Base-by-base conservation (phyloP, 30 jellyfish, hydroid and myxozoan species). In the Cassiopea xamachana region DNA sequence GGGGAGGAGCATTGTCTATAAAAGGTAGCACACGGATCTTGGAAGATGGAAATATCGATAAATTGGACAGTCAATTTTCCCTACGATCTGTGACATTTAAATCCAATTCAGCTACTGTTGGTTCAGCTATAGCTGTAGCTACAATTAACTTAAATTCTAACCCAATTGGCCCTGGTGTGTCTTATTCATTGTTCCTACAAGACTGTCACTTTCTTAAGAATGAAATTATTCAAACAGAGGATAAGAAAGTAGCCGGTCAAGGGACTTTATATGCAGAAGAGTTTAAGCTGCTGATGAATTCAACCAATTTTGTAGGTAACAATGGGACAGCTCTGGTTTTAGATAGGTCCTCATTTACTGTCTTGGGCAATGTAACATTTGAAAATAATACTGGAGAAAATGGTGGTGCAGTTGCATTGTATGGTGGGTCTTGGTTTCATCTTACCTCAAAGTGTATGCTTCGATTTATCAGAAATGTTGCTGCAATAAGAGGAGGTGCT, bases 1-100 rank as follows among this genome's bases (percentile, higher is more conserved):
- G 97, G 97, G 98, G 98, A 2, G 98, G 98, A 71, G 98, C 84
- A 14, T 84, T 94, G 17, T 94, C 98, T 4, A 68, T 89, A 16
- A 76, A 93, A 55, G 97, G 89, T 6, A 71, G 84, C 19, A 83
- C 98, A 4, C 55, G 92, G 48, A 58, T 86, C 55, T 48, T 75
- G 68, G 49, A 3, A 8, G 49, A 64, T 46, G 91, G 77, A 12
- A 70, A 64, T 18, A 19, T 18, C 50, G 60, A 60, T 74, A 78
- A 19, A 49, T 48, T 45, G 2, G 17, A 44, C 44, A 59, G 77
- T 19, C 46, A 85, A 67, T 48, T 94, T 27, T 17, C 50, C 27
- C 78, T 94, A 48, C n/a, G 48, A 44, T 15, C 45, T n/a, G 87
- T 92, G 46, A 64, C 39, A 39, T 94, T 94, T 47, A 81, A 4